These are phyloP conservation scores for Mnemiopsis leidyi DNA, from an alignment of 37 sponge, comb jelly and placozoan species.

Conservation along the genomic window DNA sequence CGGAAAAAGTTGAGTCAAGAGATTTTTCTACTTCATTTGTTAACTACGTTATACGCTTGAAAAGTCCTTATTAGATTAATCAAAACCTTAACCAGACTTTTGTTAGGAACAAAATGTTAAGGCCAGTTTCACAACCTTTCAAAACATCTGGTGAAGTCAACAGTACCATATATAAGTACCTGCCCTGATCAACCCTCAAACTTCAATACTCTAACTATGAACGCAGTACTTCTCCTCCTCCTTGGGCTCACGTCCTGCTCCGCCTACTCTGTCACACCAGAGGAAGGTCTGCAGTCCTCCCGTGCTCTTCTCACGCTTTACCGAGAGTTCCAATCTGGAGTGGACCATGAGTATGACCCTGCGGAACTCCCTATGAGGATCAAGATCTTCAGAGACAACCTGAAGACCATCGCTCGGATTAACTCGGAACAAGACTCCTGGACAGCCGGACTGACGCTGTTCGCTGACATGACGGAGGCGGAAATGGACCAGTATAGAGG, in stretches of 20 bases:
- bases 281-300: not conserved
- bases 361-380: not conserved
- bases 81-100: not conserved
- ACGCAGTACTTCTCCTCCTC: not conserved
- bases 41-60: not conserved
- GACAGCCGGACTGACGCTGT: not conserved
- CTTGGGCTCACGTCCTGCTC: not conserved
- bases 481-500: not conserved
- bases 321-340: not conserved
- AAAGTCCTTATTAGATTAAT: not conserved
- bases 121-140: too few species aligned
- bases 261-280: not conserved
- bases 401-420: not conserved
- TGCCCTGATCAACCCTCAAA: too few species aligned
- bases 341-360: not conserved
- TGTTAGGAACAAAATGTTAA: too few species aligned
- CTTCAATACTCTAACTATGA: too few species aligned
- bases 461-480: not conserved
- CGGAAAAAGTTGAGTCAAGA: too few species aligned
- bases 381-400: not conserved
- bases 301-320: not conserved
- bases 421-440: not conserved
- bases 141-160: not conserved
- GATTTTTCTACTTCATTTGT: too few species aligned
- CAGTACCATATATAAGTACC: not conserved